These are phyloP conservation scores for Polymixis flavicincta DNA, from an alignment of 2,888 invertebrate species.

Conservation along the genomic window DNA sequence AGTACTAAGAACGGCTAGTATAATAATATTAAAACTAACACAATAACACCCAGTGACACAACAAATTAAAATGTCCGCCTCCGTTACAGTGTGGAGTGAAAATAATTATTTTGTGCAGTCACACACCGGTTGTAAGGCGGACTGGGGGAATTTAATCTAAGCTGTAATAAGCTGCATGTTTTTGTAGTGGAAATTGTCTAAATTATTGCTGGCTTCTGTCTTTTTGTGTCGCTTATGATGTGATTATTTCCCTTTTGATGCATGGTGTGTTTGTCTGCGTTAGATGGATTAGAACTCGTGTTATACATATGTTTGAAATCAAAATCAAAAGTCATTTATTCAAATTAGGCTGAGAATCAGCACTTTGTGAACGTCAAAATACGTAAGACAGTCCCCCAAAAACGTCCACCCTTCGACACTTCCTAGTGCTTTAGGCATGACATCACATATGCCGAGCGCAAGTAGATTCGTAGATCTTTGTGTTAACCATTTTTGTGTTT, in stretches of 20 bases:
- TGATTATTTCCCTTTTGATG: conserved; percentile 4
- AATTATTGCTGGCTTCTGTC: background rate
- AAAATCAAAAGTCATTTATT: too few relatives aligned
- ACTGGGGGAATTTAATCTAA: conserved; percentile 48
- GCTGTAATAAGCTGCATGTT: conserved; percentile 19
- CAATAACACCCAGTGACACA: conserved; percentile 23
- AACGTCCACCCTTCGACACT: too few relatives aligned
- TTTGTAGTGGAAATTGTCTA: conserved; percentile 22
- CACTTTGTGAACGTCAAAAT: too few relatives aligned
- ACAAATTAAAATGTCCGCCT: conserved; percentile 44
- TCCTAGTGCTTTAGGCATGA: too few relatives aligned
- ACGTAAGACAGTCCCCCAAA: too few relatives aligned
- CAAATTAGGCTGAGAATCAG: too few relatives aligned
- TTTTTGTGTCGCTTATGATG: background rate
- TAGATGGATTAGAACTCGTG: background rate
- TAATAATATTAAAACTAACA: conserved; percentile 25
- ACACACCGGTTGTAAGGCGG: conserved; percentile 10
- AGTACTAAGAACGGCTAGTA: background rate
- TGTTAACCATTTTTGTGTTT: too few relatives aligned
- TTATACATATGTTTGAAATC: background rate
- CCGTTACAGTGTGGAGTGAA: conserved; percentile 10
- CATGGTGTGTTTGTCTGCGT: background rate
- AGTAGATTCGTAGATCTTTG: background rate
- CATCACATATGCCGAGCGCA: background rate
- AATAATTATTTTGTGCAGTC: conserved; percentile 47